phyloP scores from a whole-genome alignment of 2,113 vertebrate species.

The Chaetura pelagica region DNA sequence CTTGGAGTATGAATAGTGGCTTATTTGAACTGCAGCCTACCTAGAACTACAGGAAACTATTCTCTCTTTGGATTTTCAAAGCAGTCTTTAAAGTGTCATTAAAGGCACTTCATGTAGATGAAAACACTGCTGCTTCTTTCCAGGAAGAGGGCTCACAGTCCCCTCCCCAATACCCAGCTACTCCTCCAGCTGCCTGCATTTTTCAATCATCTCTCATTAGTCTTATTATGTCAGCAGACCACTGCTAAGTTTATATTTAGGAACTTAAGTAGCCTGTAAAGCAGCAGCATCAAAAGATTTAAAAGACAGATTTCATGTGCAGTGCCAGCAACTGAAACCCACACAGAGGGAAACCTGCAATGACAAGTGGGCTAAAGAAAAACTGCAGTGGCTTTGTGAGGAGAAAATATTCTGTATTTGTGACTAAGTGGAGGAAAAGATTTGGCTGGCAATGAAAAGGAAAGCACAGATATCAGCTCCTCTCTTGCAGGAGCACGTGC shows the following conservation, averaged over 20 bases:
- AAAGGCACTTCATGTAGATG: not conserved
- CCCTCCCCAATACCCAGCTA: not conserved
- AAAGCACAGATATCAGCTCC: not conserved
- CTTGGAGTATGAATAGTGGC: not conserved
- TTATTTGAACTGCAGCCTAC: conserved; percentile 4
- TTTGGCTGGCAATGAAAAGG: not conserved
- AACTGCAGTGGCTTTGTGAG: not conserved
- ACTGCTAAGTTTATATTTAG: not conserved
- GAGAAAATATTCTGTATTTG: not conserved
- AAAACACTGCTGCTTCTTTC: not conserved
- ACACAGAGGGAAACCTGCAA: not conserved
- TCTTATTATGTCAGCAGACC: not conserved
- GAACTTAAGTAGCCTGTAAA: not conserved
- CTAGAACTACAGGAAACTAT: not conserved
- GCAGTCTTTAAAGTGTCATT: not conserved
- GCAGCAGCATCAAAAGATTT: not conserved
- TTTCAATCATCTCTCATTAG: conserved; percentile 2
- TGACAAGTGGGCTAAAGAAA: not conserved
- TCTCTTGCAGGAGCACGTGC: rapidly evolving
- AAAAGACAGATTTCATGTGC: not conserved
- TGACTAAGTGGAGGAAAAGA: not conserved
- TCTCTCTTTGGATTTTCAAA: not conserved
- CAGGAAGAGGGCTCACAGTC: not conserved
- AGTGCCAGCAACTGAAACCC: not conserved
- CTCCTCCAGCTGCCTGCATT: conserved; percentile 4